These are phyloP conservation scores for Megaceryle torquata DNA, from an alignment of 2,113 vertebrate genomes.

Conservation along the genomic window DNA sequence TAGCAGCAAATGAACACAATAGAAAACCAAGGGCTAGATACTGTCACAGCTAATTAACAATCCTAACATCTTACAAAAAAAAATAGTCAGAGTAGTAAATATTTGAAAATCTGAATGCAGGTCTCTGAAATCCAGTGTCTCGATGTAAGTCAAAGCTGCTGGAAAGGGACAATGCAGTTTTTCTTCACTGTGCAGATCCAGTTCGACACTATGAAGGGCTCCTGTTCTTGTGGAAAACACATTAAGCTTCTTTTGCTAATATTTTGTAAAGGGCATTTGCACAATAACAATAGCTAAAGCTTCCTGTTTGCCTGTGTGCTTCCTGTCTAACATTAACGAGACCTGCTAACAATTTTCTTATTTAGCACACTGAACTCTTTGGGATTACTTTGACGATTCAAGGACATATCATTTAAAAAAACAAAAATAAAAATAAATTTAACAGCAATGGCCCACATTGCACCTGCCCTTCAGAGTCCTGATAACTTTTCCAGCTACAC, in stretches of 20 bases:
- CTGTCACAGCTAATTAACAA: conserved; percentile 68
- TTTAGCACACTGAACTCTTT: conserved; percentile 65
- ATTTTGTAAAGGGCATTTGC: conserved; percentile 70
- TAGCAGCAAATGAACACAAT: conserved; percentile 51
- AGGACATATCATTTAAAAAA: background rate
- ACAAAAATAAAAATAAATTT: background rate
- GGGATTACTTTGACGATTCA: conserved; percentile 20
- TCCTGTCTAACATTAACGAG: conserved; percentile 61
- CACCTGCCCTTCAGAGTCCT: conserved; percentile 40
- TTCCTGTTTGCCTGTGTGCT: conserved; percentile 69
- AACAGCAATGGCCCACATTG: background rate
- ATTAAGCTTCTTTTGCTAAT: conserved; percentile 48
- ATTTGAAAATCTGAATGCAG: conserved; percentile 59
- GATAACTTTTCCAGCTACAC: background rate
- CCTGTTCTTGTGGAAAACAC: conserved; percentile 66
- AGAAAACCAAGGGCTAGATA: conserved; percentile 48
- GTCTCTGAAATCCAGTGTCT: background rate
- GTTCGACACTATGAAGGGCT: conserved; percentile 54
- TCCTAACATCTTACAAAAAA: conserved; percentile 30
- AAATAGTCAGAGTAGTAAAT: conserved; percentile 47
- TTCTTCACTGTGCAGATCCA: conserved; percentile 13
- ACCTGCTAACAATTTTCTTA: conserved; percentile 64
- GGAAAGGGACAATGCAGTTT: conserved; percentile 13
- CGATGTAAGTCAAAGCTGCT: background rate
- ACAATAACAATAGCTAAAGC: conserved; percentile 67